Evolutionary conservation across 1,140 invertebrate genomes (phyloP).

Genomic region (Dryas iulia): DNA sequence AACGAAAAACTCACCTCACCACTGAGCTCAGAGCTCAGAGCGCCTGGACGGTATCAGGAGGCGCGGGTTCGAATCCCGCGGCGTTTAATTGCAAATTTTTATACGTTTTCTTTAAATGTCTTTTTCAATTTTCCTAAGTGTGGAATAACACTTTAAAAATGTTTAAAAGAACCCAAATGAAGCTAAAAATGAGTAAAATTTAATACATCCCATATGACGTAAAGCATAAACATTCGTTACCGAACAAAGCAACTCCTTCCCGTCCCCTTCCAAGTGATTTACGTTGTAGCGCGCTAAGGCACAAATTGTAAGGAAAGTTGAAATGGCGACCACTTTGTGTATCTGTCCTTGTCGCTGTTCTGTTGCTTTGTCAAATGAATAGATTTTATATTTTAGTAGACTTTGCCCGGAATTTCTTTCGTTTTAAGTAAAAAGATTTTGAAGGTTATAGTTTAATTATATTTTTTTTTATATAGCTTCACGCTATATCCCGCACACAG

Average conservation of each 20-base stretch:
- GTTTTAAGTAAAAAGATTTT: background rate
- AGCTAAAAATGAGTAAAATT: background rate
- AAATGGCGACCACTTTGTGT: constrained; percentile 6
- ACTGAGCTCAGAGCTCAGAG: too few relatives aligned
- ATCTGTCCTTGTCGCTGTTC: constrained; percentile 2
- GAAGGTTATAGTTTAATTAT: too few relatives aligned
- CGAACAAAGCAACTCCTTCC: constrained; percentile 24
- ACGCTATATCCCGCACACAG: background rate
- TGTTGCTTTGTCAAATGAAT: background rate
- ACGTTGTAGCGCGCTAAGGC: constrained; percentile 18
- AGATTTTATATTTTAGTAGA: background rate
- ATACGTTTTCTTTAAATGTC: too few relatives aligned
- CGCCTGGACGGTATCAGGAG: too few relatives aligned
- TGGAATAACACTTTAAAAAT: background rate
- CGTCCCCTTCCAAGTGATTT: constrained; percentile 31
- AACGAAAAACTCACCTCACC: too few relatives aligned
- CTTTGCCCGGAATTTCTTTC: background rate
- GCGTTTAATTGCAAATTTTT: too few relatives aligned
- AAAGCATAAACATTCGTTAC: constrained; percentile 22
- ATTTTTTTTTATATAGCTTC: too few relatives aligned
- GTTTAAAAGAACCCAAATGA: background rate
- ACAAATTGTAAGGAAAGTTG: constrained; percentile 26
- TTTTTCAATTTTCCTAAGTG: too few relatives aligned
- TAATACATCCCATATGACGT: background rate
- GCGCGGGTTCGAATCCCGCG: too few relatives aligned